phyloP scores from a whole-genome alignment of 1,140 invertebrate species.

The Cataglyphis hispanica region DNA sequence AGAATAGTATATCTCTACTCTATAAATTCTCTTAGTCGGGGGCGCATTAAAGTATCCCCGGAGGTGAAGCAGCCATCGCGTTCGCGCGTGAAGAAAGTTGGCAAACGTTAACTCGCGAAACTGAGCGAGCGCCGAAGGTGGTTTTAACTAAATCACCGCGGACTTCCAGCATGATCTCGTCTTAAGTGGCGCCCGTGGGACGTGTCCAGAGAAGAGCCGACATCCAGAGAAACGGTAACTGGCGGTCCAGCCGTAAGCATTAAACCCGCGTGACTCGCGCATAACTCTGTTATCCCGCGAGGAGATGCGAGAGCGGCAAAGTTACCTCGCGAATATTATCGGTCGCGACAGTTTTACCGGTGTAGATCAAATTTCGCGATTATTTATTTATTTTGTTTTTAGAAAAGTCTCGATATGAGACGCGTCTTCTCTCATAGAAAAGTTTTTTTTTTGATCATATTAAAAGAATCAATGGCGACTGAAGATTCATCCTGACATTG shows the following conservation, averaged over 20 bases:
- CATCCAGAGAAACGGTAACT: slow-evolving; percentile 63
- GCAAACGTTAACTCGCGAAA: slow-evolving; percentile 74
- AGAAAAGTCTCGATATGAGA: background rate
- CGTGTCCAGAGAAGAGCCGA: slow-evolving; percentile 60
- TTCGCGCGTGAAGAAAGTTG: slow-evolving; percentile 65
- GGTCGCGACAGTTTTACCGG: slow-evolving; percentile 29
- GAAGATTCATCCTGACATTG: background rate
- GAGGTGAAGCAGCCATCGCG: slow-evolving; percentile 8
- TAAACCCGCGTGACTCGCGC: slow-evolving; percentile 42
- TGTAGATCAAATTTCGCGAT: background rate
- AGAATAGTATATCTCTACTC: background rate
- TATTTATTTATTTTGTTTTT: background rate
- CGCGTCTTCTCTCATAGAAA: background rate
- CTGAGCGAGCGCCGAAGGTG: slow-evolving; percentile 71
- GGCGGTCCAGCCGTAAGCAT: slow-evolving; percentile 19
- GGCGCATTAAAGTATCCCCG: slow-evolving; percentile 34
- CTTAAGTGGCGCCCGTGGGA: slow-evolving; percentile 74
- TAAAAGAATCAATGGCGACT: background rate
- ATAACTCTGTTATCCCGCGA: slow-evolving; percentile 12
- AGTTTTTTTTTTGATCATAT: background rate
- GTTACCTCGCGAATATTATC: slow-evolving; percentile 9
- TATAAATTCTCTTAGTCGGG: background rate
- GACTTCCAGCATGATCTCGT: slow-evolving; percentile 63
- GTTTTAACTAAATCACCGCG: slow-evolving; percentile 77
- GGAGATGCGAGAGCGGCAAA: background rate